Conservation (phyloP, 2,888 invertebrate species). For the Limnephilus marmoratus region DNA sequence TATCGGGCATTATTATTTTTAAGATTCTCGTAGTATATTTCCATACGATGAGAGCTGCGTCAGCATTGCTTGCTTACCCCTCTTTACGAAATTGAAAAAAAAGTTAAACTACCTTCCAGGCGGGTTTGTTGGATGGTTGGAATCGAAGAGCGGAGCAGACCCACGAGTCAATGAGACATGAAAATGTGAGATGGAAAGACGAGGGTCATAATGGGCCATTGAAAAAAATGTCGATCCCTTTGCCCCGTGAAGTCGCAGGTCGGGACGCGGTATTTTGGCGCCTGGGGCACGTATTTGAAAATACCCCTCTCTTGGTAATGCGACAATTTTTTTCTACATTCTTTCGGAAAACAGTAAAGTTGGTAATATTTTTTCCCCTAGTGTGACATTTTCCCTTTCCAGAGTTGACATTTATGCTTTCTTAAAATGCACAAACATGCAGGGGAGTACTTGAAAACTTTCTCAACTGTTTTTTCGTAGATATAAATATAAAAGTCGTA, state of each 20-base stretch:
- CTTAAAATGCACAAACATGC: too few species aligned
- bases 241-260: not conserved
- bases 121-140: not conserved
- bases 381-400: too few species aligned
- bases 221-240: not conserved
- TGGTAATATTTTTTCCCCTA: too few species aligned
- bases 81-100: not conserved
- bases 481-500: too few species aligned
- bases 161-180: slow-evolving; percentile 2
- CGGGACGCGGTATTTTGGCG: not conserved
- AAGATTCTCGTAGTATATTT: not conserved
- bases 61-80: not conserved
- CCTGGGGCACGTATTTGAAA: not conserved
- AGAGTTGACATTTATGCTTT: too few species aligned
- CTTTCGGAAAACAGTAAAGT: too few species aligned
- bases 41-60: not conserved
- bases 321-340: too few species aligned
- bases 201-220: not conserved
- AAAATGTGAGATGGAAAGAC: not conserved
- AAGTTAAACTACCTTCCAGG: not conserved
- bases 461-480: too few species aligned
- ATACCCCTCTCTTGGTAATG: not conserved
- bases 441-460: too few species aligned
- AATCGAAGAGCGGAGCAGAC: not conserved
- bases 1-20: not conserved